These are phyloP conservation scores for Microcebus murinus DNA, from an alignment of 2,113 vertebrate genomes.

Conservation along the genomic window DNA sequence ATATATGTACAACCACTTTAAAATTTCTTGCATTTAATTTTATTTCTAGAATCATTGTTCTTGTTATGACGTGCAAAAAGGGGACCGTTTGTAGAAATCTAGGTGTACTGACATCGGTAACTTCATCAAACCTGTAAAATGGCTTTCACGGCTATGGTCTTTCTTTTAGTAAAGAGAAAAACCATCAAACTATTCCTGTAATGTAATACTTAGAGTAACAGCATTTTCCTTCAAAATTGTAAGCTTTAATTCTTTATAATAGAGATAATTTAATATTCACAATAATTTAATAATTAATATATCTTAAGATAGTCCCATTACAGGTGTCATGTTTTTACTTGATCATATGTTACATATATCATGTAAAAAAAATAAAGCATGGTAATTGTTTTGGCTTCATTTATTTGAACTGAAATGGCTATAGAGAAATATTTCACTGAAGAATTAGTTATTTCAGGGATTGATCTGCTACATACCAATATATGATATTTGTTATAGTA, in stretches of 20 bases:
- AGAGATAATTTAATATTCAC: conserved; percentile 42
- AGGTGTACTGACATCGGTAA: conserved; percentile 35
- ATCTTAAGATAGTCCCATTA: conserved; percentile 20
- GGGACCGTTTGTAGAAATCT: background rate
- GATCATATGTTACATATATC: background rate
- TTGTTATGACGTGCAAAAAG: conserved; percentile 34
- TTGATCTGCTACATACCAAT: conserved; percentile 44
- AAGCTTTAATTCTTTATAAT: background rate
- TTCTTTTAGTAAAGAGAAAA: conserved; percentile 62
- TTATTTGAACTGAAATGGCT: conserved; percentile 26
- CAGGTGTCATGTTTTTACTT: accelerated
- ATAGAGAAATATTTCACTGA: background rate
- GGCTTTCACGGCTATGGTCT: conserved; percentile 59
- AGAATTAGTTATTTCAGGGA: background rate
- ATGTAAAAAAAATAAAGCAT: background rate
- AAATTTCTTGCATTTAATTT: background rate
- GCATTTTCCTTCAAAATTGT: conserved; percentile 39
- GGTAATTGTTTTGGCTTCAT: accelerated
- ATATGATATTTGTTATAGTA: conserved; percentile 46
- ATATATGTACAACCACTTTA: background rate
- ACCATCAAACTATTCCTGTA: conserved; percentile 64
- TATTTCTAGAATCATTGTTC: background rate
- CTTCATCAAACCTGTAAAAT: conserved; percentile 57
- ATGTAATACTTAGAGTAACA: conserved; percentile 53
- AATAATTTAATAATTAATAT: background rate